phyloP scores from a whole-genome alignment of 2,113 vertebrate genomes.

The Psammodynastes pulverulentus region DNA sequence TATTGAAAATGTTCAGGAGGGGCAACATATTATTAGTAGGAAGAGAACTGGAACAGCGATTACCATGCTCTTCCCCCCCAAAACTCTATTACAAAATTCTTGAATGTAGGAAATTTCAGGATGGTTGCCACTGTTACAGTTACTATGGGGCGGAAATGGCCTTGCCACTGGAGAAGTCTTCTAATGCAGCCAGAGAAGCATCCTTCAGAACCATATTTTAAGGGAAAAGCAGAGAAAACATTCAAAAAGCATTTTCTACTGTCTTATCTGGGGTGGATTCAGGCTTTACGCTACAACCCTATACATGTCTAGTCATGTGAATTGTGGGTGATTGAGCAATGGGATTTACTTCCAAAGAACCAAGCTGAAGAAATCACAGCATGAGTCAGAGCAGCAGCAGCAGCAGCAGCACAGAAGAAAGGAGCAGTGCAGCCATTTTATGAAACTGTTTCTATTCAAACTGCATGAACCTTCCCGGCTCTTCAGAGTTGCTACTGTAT shows the following conservation, averaged over 20 bases:
- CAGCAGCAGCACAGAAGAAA: not conserved
- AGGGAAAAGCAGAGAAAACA: not conserved
- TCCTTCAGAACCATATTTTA: not conserved
- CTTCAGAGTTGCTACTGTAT: not conserved
- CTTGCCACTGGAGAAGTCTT: not conserved
- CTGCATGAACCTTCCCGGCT: not conserved
- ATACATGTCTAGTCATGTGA: not conserved
- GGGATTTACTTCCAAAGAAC: not conserved
- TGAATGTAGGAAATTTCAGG: not conserved
- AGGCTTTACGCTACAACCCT: not conserved
- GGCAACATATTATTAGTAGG: not conserved
- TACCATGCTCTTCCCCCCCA: not conserved
- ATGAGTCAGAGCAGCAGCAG: not conserved
- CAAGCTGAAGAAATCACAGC: not conserved
- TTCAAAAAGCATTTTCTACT: not conserved
- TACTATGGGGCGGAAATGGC: not conserved
- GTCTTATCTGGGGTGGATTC: not conserved
- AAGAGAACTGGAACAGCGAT: not conserved
- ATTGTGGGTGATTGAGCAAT: not conserved
- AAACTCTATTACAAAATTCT: not conserved
- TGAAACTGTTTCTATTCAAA: not conserved
- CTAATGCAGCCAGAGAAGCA: not conserved
- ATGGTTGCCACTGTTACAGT: not conserved
- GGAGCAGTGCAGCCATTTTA: not conserved
- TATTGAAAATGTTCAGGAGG: not conserved